Base-by-base conservation (phyloP, 1,140 invertebrate genomes). In the Trinorchestia longiramus region DNA sequence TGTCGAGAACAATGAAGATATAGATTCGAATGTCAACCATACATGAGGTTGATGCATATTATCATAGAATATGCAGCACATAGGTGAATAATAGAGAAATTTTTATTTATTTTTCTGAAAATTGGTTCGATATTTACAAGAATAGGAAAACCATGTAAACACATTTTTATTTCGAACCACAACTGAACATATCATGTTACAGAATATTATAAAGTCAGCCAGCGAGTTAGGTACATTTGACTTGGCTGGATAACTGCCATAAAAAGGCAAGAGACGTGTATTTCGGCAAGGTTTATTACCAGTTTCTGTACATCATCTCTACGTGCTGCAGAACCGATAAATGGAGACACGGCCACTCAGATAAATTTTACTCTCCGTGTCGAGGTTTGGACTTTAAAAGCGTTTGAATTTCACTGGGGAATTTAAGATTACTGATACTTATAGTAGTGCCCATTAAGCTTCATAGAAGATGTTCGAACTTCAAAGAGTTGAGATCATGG, bases 361-460 rank as follows among this genome's bases (percentile, higher is more conserved):
- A 77, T 77, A 77, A 77, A 23, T 11, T 77, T 77, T 36, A 77
- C 62, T 77, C 62, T 11, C 11, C 28, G 11, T 28, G 11, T 77
- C 62, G 15, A 36, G 11, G 28, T 36, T 77, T 36, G 36, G 11
- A 77, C 28, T 77, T 77, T 36, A 28, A 3, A 77, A 77, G 62
- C 28, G 36, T 77, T 77, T 36, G 62, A 77, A 77, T 77, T 77
- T 77, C 15, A 3, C 36, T 77, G 28, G 62, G 62, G 62, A 28
- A 77, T 77, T 77, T 77, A 77, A 77, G 62, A 77, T 77, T 77
- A 77, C 62, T 77, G 62, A 77, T 77, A 77, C 62, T 36, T 77
- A 77, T 15, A 77, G 36, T 77, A 28, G 62, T 36, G 62, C 36
- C 28, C 62, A 77, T 3, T 23, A 77, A 36, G 62, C 62, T 77